Evolutionary conservation across 2,113 vertebrate genomes (phyloP).

Genomic region (Jaculus jaculus): DNA sequence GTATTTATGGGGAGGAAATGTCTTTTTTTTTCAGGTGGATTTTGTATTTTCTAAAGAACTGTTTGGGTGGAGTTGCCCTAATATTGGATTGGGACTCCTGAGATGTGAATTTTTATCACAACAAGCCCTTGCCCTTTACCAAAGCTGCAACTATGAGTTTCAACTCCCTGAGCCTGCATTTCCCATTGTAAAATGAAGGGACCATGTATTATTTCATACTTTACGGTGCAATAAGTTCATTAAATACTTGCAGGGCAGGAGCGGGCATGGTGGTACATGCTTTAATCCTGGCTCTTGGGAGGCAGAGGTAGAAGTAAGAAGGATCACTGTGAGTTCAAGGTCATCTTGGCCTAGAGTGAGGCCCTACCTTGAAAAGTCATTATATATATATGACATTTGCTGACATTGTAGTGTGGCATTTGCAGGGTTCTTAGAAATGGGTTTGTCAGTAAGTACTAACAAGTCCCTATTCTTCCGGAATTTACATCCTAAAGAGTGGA

Average conservation of each 20-base stretch:
- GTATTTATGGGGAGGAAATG: conserved; percentile 43
- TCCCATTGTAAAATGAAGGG: not conserved
- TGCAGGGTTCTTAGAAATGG: conserved; percentile 36
- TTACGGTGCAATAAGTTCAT: not conserved
- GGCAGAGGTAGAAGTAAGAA: too few species aligned
- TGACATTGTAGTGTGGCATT: not conserved
- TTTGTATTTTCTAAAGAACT: not conserved
- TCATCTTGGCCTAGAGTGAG: too few species aligned
- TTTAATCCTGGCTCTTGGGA: too few species aligned
- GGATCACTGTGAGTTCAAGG: too few species aligned
- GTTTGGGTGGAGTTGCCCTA: not conserved
- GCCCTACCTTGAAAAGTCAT: too few species aligned
- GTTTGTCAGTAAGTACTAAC: conserved; percentile 26
- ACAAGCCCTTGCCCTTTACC: not conserved
- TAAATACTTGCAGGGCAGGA: too few species aligned
- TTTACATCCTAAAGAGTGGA: conserved; percentile 17
- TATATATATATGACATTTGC: conserved; percentile 57
- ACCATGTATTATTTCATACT: conserved; percentile 18
- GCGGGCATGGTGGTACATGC: too few species aligned
- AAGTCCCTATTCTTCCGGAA: not conserved
- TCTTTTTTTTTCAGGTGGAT: conserved; percentile 21
- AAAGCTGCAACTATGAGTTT: not conserved
- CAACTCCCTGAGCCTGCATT: conserved; percentile 3
- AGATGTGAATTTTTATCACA: conserved; percentile 34
- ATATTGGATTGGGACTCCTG: not conserved